phyloP scores from a whole-genome alignment of 2,888 invertebrate genomes.

The Artemia sinica region DNA sequence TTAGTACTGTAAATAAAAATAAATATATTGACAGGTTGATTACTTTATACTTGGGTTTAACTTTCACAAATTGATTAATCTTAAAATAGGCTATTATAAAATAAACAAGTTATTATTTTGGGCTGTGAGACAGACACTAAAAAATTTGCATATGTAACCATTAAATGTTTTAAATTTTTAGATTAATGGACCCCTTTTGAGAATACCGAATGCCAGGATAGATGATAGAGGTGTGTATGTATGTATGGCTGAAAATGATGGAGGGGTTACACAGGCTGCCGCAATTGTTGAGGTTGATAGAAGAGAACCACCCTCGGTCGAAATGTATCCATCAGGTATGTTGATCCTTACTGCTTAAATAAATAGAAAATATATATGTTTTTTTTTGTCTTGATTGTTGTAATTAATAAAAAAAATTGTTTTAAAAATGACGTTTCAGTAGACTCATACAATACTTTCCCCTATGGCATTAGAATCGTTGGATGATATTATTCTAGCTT shows the following conservation, averaged over 20 bases:
- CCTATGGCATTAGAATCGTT: no score
- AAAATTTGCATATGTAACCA: neutral
- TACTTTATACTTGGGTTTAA: neutral
- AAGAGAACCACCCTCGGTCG: constrained; percentile 56
- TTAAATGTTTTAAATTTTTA: constrained; percentile 31
- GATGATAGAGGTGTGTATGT: constrained; percentile 63
- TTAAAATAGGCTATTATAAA: no score
- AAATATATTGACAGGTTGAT: no score
- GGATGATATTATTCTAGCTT: no score
- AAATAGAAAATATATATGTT: no score
- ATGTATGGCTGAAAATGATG: constrained; percentile 50
- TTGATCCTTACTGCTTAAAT: no score
- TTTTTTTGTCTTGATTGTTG: no score
- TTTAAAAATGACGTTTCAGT: no score
- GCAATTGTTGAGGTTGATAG: constrained; percentile 67
- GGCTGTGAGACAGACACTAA: no score
- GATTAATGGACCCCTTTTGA: constrained; percentile 42
- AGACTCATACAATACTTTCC: no score
- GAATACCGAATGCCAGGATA: constrained; percentile 48
- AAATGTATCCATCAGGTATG: constrained; percentile 46
- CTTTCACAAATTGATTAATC: neutral
- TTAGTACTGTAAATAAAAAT: no score
- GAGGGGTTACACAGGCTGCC: constrained; percentile 45
- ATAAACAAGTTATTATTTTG: neutral
- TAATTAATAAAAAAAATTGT: no score